Evolutionary conservation across 1,140 invertebrate genomes (phyloP).

Genomic region (Temnothorax nylanderi): DNA sequence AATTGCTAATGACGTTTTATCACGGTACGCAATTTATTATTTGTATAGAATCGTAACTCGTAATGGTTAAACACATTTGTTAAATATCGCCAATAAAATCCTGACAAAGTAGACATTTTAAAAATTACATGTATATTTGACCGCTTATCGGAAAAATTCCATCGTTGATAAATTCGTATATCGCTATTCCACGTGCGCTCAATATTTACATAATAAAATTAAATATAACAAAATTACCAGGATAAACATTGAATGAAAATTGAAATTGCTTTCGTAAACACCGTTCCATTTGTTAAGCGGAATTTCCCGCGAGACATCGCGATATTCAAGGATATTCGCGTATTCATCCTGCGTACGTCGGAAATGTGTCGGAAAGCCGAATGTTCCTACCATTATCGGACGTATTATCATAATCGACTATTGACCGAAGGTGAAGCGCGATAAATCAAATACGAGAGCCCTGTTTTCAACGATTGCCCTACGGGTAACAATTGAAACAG

Average conservation of each 20-base stretch:
- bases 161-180: neutral
- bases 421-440: neutral
- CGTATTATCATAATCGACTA: slow-evolving; percentile 51
- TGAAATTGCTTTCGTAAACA: neutral
- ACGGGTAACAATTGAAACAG: slow-evolving; percentile 34
- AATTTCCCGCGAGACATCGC: neutral
- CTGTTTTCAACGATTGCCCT: slow-evolving; percentile 15
- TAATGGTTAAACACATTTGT: neutral
- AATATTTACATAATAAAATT: slow-evolving; percentile 18
- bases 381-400: slow-evolving; percentile 30
- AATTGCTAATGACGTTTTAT: neutral
- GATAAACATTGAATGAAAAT: neutral
- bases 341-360: neutral
- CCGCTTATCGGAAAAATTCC: neutral
- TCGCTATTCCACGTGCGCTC: neutral
- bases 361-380: slow-evolving; percentile 20
- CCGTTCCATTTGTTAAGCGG: neutral
- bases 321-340: neutral
- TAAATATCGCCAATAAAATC: neutral
- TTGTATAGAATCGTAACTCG: neutral
- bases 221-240: neutral
- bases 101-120: neutral
- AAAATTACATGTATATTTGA: neutral
- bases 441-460: slow-evolving; percentile 38
- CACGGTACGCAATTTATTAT: neutral